Percentiles rank a stretch among this genome's conserved stretches.
Conservation (phyloP, 1,140 invertebrate genomes). For the Drosophila ogumai region DNA sequence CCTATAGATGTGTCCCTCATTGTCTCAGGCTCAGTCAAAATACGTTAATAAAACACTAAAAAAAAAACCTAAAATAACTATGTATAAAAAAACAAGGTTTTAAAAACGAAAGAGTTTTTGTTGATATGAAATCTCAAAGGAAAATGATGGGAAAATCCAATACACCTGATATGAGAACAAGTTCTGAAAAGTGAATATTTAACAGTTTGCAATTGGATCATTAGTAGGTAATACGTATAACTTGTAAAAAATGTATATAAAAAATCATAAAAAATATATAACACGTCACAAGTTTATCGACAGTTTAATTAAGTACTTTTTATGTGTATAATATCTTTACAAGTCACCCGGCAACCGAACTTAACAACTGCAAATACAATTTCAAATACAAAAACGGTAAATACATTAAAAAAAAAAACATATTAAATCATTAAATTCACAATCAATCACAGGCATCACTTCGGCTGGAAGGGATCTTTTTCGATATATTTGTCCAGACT, state of each 20-base stretch:
- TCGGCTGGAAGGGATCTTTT: conserved; percentile 80
- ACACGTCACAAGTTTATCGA: conserved; percentile 7
- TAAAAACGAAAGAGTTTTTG: conserved; percentile 26
- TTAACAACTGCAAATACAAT: conserved; percentile 11
- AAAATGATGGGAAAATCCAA: conserved; percentile 7
- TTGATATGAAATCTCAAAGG: conserved; percentile 17
- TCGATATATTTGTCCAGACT: conserved; percentile 92
- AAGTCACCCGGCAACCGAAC: conserved; percentile 4
- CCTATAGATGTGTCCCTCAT: neutral
- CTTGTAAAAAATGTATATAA: too few relatives aligned
- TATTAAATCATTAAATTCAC: neutral
- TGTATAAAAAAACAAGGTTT: conserved; percentile 24
- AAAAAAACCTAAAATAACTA: conserved; percentile 16
- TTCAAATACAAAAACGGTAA: conserved; percentile 27
- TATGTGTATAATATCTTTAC: conserved; percentile 1
- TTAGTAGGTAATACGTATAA: too few relatives aligned
- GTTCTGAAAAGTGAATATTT: too few relatives aligned
- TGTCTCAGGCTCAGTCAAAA: conserved; percentile 1
- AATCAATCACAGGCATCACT: neutral
- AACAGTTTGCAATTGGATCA: too few relatives aligned
- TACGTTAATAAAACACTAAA: conserved; percentile 14
- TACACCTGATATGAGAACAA: too few relatives aligned
- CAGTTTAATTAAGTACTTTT: conserved; percentile 9
- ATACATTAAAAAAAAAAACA: neutral
- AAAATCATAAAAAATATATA: too few relatives aligned